These are phyloP conservation scores for Pyxicephalus adspersus DNA, from an alignment of 2,113 vertebrate species.

Conservation along the genomic window DNA sequence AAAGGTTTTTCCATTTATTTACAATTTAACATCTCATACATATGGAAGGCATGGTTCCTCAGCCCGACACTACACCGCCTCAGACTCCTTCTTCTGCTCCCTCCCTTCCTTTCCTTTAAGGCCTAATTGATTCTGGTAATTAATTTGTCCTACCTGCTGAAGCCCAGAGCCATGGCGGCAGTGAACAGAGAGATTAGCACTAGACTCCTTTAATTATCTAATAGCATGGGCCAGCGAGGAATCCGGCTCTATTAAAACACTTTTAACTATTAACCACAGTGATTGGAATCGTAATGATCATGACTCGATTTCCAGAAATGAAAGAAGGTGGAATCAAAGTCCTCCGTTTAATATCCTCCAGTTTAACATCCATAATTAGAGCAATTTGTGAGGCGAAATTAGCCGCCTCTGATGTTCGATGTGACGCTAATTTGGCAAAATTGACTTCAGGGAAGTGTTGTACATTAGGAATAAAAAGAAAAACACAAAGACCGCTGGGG, in stretches of 20 bases:
- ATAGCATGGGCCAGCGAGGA: constrained; percentile 95
- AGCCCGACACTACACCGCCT: constrained; percentile 70
- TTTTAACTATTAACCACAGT: constrained; percentile 89
- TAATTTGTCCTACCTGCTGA: constrained; percentile 89
- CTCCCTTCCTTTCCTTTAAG: constrained; percentile 67
- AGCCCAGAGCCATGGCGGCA: constrained; percentile 83
- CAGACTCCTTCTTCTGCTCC: constrained; percentile 14
- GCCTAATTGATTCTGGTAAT: constrained; percentile 87
- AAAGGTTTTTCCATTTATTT: constrained; percentile 65
- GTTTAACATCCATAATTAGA: constrained; percentile 99
- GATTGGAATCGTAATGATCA: constrained; percentile 97
- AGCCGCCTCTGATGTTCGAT: constrained; percentile 74
- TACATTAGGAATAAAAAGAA: constrained; percentile 66
- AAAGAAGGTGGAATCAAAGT: constrained; percentile 90
- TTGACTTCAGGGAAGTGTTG: constrained; percentile 76
- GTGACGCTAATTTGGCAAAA: constrained; percentile 83
- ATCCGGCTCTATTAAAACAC: constrained; percentile 93
- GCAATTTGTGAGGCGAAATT: constrained; percentile 86
- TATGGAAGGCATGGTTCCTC: constrained; percentile 72
- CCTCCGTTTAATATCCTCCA: constrained; percentile 89
- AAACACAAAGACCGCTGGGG: background rate
- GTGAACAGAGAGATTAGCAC: constrained; percentile 84
- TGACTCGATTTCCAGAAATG: constrained; percentile 96
- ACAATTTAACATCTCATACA: constrained; percentile 73
- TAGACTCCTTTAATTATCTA: constrained; percentile 96